Percentiles rank a stretch among this genome's conserved stretches.
These are phyloP conservation scores for Telmatochromis sp. DNA, from an alignment of 2,113 vertebrate species.

Conservation along the genomic window DNA sequence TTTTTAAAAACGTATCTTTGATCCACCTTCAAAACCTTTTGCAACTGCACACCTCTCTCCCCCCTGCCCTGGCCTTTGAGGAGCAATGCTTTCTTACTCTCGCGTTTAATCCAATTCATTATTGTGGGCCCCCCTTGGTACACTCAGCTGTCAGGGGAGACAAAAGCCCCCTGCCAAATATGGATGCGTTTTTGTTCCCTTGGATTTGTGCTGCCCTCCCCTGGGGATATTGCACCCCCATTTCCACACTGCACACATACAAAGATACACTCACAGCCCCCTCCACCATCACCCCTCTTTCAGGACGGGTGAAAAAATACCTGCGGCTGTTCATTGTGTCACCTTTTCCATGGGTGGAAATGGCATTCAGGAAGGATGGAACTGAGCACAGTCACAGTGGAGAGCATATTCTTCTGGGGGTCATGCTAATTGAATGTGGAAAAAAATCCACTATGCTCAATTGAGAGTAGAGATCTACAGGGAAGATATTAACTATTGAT, in stretches of 20 bases:
- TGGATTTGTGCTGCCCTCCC: constrained; percentile 64
- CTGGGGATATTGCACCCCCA: constrained; percentile 40
- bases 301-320: constrained; percentile 41
- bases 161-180: constrained; percentile 69
- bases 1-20: neutral
- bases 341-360: constrained; percentile 46
- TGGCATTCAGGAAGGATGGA: constrained; percentile 27
- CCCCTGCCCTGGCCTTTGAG: constrained; percentile 30
- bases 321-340: constrained; percentile 62
- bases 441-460: neutral
- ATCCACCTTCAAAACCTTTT: neutral
- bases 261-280: neutral
- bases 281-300: neutral
- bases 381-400: neutral
- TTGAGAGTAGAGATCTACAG: neutral
- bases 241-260: neutral
- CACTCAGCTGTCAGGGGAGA: constrained; percentile 64
- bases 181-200: constrained; percentile 67
- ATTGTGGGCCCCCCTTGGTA: constrained; percentile 34
- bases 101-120: constrained; percentile 74
- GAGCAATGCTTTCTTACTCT: constrained; percentile 55
- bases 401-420: constrained; percentile 31
- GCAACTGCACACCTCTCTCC: neutral
- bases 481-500: constrained; percentile 9
- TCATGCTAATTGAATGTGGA: constrained; percentile 24